Conservation (phyloP, 2,113 vertebrate genomes). For the Chamaea fasciata region DNA sequence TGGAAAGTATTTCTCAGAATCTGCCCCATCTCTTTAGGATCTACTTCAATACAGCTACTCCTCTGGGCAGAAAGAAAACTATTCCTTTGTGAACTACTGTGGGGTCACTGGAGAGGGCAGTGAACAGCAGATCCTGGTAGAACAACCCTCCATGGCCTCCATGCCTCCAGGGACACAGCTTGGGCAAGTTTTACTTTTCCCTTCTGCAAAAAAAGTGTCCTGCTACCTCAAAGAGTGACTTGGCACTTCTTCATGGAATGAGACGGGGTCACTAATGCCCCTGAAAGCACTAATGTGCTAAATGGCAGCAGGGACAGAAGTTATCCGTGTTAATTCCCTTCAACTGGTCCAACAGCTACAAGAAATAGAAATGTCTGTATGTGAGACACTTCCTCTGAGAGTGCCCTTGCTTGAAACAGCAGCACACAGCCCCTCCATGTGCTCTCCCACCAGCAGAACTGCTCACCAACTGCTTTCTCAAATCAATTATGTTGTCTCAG, state of each 20-base stretch:
- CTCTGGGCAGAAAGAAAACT: not conserved
- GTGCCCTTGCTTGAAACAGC: not conserved
- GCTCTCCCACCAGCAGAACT: conserved; percentile 12
- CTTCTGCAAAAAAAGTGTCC: not conserved
- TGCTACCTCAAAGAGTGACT: not conserved
- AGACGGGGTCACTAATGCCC: not conserved
- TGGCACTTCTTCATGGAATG: not conserved
- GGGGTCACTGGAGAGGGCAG: not conserved
- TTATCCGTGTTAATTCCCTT: conserved; percentile 22
- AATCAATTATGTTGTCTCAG: conserved; percentile 60
- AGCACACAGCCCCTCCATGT: not conserved
- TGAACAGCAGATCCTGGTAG: not conserved
- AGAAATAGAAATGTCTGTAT: conserved; percentile 18
- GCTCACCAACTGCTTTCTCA: conserved; percentile 52
- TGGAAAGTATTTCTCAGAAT: not conserved
- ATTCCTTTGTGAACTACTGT: not conserved
- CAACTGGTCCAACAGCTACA: not conserved
- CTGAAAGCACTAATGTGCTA: conserved; percentile 24
- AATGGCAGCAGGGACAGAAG: conserved; percentile 28
- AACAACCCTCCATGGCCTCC: not conserved
- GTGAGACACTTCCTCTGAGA: conserved; percentile 41
- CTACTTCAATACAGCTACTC: not conserved
- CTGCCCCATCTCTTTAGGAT: not conserved
- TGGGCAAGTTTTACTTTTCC: not conserved
- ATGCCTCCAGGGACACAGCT: not conserved